Evolutionary conservation across 2,113 vertebrate genomes (phyloP).

Genomic region (Malurus cyaneus): DNA sequence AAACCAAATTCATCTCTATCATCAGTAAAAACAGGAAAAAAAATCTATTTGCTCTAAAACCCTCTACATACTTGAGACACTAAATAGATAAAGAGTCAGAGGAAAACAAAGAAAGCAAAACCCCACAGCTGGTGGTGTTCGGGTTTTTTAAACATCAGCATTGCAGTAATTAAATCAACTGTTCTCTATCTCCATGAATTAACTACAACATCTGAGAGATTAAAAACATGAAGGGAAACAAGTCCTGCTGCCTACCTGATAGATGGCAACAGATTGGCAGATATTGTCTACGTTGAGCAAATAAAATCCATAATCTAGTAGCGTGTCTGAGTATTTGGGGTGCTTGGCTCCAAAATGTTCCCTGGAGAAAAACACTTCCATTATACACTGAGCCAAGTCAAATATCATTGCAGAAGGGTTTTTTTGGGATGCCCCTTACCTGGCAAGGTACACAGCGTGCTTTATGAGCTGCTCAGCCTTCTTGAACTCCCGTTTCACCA

Average conservation of each 20-base stretch:
- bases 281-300: conserved; percentile 99
- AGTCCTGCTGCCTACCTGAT: conserved; percentile 83
- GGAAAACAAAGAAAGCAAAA: not conserved
- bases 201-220: not conserved
- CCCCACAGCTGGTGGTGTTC: accelerated
- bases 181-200: not conserved
- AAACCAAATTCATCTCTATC: not conserved
- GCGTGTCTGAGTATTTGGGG: conserved; percentile 96
- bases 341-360: conserved; percentile 99
- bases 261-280: conserved; percentile 97
- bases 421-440: conserved; percentile 73
- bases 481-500: conserved; percentile 97
- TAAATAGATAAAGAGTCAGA: not conserved
- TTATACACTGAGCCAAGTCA: not conserved
- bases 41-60: not conserved
- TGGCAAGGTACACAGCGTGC: conserved; percentile 94
- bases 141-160: not conserved
- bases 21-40: too few species aligned
- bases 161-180: not conserved
- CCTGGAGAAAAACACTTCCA: conserved; percentile 68
- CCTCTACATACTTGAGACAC: not conserved
- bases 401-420: accelerated
- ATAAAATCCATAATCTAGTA: conserved; percentile 99
- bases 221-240: not conserved
- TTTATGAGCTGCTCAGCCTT: conserved; percentile 99